Evolutionary conservation across 1,140 invertebrate genomes (phyloP).

Genomic region (Contarinia nasturtii): DNA sequence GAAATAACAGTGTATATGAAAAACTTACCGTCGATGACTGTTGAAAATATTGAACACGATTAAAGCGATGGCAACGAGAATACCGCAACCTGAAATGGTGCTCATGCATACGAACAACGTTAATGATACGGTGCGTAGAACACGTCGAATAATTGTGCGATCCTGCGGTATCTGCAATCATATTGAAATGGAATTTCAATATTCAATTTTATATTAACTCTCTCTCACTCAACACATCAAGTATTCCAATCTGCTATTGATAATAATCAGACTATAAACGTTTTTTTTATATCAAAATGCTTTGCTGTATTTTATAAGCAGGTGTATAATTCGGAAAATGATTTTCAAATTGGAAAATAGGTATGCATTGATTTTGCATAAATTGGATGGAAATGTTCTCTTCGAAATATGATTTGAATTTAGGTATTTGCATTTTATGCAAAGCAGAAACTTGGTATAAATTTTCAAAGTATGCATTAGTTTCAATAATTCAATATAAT

Average conservation of each 20-base stretch:
- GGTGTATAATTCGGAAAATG: background rate
- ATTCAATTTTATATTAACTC: background rate
- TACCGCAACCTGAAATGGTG: conserved; percentile 66
- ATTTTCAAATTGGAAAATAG: background rate
- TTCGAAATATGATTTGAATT: background rate
- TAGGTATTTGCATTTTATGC: background rate
- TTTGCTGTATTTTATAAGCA: background rate
- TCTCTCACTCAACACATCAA: background rate
- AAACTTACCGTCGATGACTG: conserved; percentile 61
- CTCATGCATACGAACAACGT: conserved; percentile 83
- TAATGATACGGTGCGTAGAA: conserved; percentile 67
- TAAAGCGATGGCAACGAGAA: conserved; percentile 59
- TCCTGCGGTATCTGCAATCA: conserved; percentile 61
- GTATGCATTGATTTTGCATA: background rate
- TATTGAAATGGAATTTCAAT: background rate
- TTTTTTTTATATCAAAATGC: background rate
- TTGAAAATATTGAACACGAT: conserved; percentile 84
- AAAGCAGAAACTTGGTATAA: background rate
- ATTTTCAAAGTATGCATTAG: too few species aligned
- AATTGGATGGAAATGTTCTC: background rate
- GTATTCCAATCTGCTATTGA: too few species aligned
- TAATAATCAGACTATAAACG: background rate
- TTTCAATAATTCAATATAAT: too few species aligned
- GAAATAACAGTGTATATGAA: background rate
- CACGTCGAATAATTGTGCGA: conserved; percentile 69